Evolutionary conservation across 1,140 invertebrate species (phyloP), one percentile per base, ranked within the genome.

Genomic region (Antheraea pernyi): DNA sequence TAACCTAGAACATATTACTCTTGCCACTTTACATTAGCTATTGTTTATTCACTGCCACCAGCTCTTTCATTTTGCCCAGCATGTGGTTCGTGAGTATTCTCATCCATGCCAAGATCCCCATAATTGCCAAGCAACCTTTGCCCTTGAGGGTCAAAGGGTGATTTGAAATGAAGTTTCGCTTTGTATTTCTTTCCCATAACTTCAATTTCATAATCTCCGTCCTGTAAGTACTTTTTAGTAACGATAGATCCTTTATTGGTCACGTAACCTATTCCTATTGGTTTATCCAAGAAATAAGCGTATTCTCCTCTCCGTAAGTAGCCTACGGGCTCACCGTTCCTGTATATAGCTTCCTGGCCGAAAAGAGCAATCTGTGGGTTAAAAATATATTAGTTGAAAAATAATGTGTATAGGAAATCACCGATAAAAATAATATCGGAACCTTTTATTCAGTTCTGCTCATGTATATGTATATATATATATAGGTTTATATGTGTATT

Each of bases 341-440:
- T 94, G 85, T 95, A 97, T 80, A 98, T 96, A 0, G 95, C 95
- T 93, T 98, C 97, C 70, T 97, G 91, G 7, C 97, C 97, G 93
- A 96, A 97, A 19, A 98, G 79, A 18, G 96, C 95, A 16, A 96
- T 89, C 88, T 95, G 87, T 10, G 77, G 89, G 74, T 74, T 10
- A 53, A 16, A 53, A 53, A 53, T n/a, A n/a, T n/a, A n/a, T n/a
- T n/a, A n/a, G n/a, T n/a, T n/a, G n/a, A n/a, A n/a, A n/a, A n/a
- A n/a, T n/a, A n/a, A n/a, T n/a, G n/a, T n/a, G n/a, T n/a, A n/a
- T n/a, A n/a, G n/a, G n/a, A n/a, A n/a, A n/a, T n/a, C n/a, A n/a
- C n/a, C n/a, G n/a, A n/a, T n/a, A n/a, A n/a, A 30, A 30, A 30
- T 2, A 30, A 30, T 30, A 30, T 30, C 4, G 22, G 1, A 30